A percentile compares a stretch with the other conserved stretches of the same genome.
Evolutionary conservation across 2,797 vertebrate genomes (phyloP).

Genomic region (Esox lucius): DNA sequence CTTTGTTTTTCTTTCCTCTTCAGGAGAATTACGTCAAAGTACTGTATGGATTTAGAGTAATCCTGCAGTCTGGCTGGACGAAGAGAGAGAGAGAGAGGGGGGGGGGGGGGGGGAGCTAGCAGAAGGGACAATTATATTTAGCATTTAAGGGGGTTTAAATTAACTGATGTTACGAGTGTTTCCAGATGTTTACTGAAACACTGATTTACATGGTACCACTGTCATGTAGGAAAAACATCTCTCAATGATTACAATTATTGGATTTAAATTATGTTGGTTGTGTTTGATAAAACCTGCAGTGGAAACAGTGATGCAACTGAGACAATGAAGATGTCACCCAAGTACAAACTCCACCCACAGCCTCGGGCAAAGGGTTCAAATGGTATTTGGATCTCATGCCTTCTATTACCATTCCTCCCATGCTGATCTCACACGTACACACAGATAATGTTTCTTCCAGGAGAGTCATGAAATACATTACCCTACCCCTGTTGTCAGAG

Average conservation of each 20-base stretch:
- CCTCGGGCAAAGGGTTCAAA: no score
- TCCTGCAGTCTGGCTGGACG: background rate
- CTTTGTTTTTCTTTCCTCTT: constrained; percentile 37
- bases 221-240: no score
- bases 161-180: background rate
- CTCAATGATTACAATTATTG: no score
- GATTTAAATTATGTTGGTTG: background rate
- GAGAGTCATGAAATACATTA: no score
- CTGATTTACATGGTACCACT: background rate
- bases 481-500: no score
- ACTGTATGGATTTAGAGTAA: background rate
- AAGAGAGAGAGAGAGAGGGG: background rate
- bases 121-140: background rate
- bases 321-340: no score
- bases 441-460: no score
- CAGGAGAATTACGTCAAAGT: background rate
- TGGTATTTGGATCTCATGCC: no score
- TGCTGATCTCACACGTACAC: no score
- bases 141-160: background rate
- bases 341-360: no score
- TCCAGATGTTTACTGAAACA: background rate
- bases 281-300: background rate
- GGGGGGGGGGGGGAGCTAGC: background rate
- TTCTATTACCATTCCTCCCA: no score
- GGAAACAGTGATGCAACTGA: no score